Percentiles rank a stretch among this genome's conserved stretches.
These are phyloP conservation scores for Cosmia pyralina DNA, from an alignment of 2,888 invertebrate species.

Conservation along the genomic window DNA sequence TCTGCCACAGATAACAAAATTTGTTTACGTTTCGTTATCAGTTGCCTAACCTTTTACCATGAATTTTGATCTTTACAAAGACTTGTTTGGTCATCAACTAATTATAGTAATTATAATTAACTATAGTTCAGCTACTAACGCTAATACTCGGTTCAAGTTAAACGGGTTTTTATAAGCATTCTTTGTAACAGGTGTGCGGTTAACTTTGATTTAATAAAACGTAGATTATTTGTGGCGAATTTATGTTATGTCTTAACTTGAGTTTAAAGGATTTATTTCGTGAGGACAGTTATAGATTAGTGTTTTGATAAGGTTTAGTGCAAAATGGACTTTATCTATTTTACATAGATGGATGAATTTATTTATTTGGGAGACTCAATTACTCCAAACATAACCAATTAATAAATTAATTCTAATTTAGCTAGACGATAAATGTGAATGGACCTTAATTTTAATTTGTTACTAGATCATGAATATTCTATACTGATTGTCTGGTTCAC, in stretches of 20 bases:
- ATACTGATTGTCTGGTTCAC: conserved; percentile 4
- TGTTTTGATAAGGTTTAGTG: conserved; percentile 24
- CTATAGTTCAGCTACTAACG: conserved; percentile 6
- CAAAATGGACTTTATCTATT: neutral
- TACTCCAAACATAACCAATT: neutral
- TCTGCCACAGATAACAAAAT: conserved; percentile 44
- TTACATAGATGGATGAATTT: neutral
- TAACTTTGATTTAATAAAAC: conserved; percentile 24
- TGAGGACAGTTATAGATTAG: conserved; percentile 36
- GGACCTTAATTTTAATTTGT: neutral
- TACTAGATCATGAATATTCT: neutral
- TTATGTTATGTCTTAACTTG: conserved; percentile 41
- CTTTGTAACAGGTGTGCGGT: conserved; percentile 39
- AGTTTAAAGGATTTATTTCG: conserved; percentile 5
- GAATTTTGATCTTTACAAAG: conserved; percentile 31
- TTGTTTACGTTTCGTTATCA: conserved; percentile 40
- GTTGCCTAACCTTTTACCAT: conserved; percentile 34
- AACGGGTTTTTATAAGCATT: conserved; percentile 39
- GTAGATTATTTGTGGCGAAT: conserved; percentile 32
- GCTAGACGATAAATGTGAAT: neutral
- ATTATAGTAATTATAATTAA: conserved; percentile 35
- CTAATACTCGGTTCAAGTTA: conserved; percentile 31
- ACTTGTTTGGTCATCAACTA: conserved; percentile 36
- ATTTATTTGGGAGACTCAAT: neutral
- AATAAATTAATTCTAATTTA: neutral